Base-by-base conservation (phyloP, 2,888 invertebrate genomes). In the Acronicta psi region DNA sequence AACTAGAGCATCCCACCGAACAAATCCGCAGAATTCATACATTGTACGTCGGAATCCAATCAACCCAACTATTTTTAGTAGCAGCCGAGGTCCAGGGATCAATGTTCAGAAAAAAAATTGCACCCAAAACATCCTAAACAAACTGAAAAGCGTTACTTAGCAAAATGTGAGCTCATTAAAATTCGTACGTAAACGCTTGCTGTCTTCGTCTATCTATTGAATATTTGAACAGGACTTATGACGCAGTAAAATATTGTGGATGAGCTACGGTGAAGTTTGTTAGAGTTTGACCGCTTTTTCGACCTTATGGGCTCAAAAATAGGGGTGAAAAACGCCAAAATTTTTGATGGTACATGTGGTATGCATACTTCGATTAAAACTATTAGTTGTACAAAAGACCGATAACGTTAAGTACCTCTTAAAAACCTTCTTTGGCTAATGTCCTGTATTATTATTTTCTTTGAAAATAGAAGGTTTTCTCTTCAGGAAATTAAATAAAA, bases 111-210 rank as follows among this genome's bases (percentile, higher is more conserved):
- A 69, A 82, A n/a, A 85, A 85, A 84, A 81, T 50, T 68, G 29
- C 16, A 43, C 41, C 51, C 36, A 13, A 31, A 25, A 47, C 52
- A 59, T 80, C 87, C 86, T 87, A 83, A 86, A 79, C 82, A 85
- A 86, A 86, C 84, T 43, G 42, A 57, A 69, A 74, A 77, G 59
- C 79, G 81, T 81, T 84, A 77, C 78, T 71, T 72, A 55, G 82
- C 81, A 83, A 82, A 83, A 78, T 77, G 73, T 62, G 50, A 55
- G 47, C 74, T 84, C 81, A 84, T 86, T 86, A 86, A 83, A 83
- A 85, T 83, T 78, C 77, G 73, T 75, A 70, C 58, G 68, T 75
- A 71, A 68, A 66, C 55, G 57, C 62, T 52, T 54, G 55, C 47
- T 52, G 63, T 70, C 73, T 73, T 71, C 54, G 55, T 36, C 45